Evolutionary conservation across 2,113 vertebrate genomes (phyloP).

Genomic region (Saccopteryx leptura): DNA sequence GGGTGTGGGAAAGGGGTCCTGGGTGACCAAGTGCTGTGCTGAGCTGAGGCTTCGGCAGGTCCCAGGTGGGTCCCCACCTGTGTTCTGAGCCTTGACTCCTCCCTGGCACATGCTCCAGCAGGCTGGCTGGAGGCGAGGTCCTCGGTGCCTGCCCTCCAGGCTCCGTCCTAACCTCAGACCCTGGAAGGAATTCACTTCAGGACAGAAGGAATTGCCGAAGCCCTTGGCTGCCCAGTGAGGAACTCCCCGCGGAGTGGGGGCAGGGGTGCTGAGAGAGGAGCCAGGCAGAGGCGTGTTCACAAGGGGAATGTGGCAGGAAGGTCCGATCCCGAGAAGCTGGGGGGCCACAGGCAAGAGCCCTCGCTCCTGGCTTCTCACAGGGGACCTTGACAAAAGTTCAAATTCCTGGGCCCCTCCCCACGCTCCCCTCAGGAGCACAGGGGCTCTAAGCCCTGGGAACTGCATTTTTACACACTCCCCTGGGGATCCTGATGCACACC

Average conservation of each 20-base stretch:
- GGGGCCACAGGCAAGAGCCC: not conserved
- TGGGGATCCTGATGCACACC: not conserved
- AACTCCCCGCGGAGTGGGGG: too few relatives aligned
- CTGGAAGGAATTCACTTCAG: not conserved
- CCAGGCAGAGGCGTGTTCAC: not conserved
- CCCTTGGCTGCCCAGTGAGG: not conserved
- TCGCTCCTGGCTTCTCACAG: not conserved
- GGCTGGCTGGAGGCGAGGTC: not conserved
- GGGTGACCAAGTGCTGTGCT: not conserved
- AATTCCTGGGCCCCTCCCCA: not conserved
- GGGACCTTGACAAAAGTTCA: not conserved
- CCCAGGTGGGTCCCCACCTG: not conserved
- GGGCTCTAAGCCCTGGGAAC: not conserved
- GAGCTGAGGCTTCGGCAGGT: not conserved
- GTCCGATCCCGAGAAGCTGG: not conserved
- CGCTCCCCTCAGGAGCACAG: not conserved
- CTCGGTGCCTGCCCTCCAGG: not conserved
- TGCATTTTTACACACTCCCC: not conserved
- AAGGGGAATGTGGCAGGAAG: not conserved
- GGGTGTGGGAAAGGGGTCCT: not conserved
- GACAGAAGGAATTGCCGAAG: not conserved
- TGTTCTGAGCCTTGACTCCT: not conserved
- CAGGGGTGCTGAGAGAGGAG: not conserved
- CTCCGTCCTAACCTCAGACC: not conserved
- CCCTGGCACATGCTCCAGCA: not conserved